Conservation (phyloP, 1,140 invertebrate species). For the Bombus vancouverensis region DNA sequence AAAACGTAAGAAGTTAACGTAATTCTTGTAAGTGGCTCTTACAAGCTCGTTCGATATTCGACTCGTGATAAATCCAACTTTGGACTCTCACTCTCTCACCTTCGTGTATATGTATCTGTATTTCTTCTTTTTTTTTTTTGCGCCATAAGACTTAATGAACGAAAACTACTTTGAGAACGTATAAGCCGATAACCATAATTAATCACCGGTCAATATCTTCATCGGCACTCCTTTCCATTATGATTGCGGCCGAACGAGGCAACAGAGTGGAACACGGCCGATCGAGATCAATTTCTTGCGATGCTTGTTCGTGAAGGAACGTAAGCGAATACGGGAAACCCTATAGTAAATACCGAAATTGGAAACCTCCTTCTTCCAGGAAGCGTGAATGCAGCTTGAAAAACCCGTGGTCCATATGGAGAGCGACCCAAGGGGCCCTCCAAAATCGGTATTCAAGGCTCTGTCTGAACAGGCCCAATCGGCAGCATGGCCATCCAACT, state of each 20-base stretch:
- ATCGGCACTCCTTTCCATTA: constrained; percentile 20
- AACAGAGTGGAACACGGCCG: constrained; percentile 17
- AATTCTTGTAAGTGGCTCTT: neutral
- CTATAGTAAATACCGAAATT: constrained; percentile 67
- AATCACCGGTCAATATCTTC: constrained; percentile 29
- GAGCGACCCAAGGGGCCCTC: constrained; percentile 48
- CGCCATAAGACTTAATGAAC: neutral
- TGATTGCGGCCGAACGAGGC: neutral
- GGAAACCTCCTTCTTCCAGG: constrained; percentile 69
- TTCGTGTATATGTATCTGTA: too few relatives aligned
- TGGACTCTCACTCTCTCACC: neutral
- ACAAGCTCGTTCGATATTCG: neutral
- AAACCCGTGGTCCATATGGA: constrained; percentile 65
- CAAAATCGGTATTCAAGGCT: constrained; percentile 63
- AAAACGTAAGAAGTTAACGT: neutral
- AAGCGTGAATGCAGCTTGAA: constrained; percentile 37
- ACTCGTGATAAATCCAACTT: neutral
- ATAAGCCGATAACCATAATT: constrained; percentile 7
- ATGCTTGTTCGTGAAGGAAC: constrained; percentile 7
- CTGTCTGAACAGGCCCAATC: constrained; percentile 61
- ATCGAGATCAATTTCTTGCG: constrained; percentile 53
- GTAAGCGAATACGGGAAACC: constrained; percentile 38
- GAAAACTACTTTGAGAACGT: neutral
- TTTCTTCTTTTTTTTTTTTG: neutral
- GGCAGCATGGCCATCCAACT: constrained; percentile 13